A percentile compares a stretch with the other conserved stretches of the same genome.
Evolutionary conservation across 2,113 vertebrate species (phyloP).

Genomic region (Engraulis encrasicolus): DNA sequence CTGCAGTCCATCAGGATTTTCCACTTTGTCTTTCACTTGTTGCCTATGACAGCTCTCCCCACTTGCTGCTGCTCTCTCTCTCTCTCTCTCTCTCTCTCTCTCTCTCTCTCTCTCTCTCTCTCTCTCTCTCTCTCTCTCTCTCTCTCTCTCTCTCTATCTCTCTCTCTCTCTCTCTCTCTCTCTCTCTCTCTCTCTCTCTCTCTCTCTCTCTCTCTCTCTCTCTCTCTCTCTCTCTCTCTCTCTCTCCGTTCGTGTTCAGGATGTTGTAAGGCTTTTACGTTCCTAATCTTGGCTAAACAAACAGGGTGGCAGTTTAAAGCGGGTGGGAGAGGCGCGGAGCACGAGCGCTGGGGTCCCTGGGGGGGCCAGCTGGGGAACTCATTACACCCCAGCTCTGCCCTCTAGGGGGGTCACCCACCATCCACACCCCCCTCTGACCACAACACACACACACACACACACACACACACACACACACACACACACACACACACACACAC

Average conservation of each 20-base stretch:
- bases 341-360: constrained; percentile 71
- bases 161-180: constrained; percentile 26
- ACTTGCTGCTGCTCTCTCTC: constrained; percentile 32
- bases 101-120: constrained; percentile 14
- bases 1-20: background rate
- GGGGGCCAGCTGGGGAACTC: constrained; percentile 78
- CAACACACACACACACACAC: no score
- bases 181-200: constrained; percentile 7
- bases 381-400: constrained; percentile 67
- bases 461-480: no score
- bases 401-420: constrained; percentile 65
- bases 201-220: background rate
- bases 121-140: background rate
- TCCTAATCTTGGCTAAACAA: constrained; percentile 83
- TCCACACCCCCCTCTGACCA: no score
- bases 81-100: constrained; percentile 33
- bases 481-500: no score
- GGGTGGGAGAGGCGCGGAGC: constrained; percentile 70
- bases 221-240: constrained; percentile 33
- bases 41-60: background rate
- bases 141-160: constrained; percentile 35
- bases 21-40: background rate
- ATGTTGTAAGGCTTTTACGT: constrained; percentile 79
- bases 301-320: constrained; percentile 70
- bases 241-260: constrained; percentile 67